Evolutionary conservation across 2,797 vertebrate genomes (phyloP), one percentile per base, ranked within the genome.

Genomic region (Eulemur mongoz): DNA sequence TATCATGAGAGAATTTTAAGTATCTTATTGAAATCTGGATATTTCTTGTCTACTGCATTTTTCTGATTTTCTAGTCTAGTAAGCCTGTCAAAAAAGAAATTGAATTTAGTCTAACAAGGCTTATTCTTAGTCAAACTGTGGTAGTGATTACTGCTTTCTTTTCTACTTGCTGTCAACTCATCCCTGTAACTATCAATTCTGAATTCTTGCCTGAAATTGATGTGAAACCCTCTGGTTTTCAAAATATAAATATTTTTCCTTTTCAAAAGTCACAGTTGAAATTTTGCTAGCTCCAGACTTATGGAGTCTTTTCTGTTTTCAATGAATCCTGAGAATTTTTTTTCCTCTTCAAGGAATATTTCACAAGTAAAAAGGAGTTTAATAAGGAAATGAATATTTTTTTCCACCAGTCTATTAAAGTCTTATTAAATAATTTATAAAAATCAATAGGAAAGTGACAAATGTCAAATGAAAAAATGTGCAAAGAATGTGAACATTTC

Each of bases 1-100:
- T 79, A 61, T 70, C 61, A 40, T 40, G 43, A 93, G 25, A 96
- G 6, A 75, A 27, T 67, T 93, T 80, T 91, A 72, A 78, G 75
- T 81, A 70, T n/a, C 38, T 38, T 81, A 72, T 30, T 52, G n/a
- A 96, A 95, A 91, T 94, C 69, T 90, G 63, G 40, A 83, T 95
- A 86, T 96, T 87, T 86, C 76, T 95, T 83, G 7, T 93, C 32
- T 72, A 54, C 30, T 91, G 40, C 13, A 88, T 82, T 94, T 89
- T 95, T 91, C 90, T 93, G 69, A 93, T 94, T 95, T 97, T 89
- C 45, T 35, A 83, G 61, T 81, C 40, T 94, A 70, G n/a, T 13
- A 94, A 93, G 10, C 11, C 63, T 91, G 40, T 82, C 38, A 91
- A 67, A 92, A 96, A 86, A 93, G 25, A 94, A 80, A 75, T 61